phyloP scores from a whole-genome alignment of 2,888 invertebrate species.

The Augochlorella aurata region DNA sequence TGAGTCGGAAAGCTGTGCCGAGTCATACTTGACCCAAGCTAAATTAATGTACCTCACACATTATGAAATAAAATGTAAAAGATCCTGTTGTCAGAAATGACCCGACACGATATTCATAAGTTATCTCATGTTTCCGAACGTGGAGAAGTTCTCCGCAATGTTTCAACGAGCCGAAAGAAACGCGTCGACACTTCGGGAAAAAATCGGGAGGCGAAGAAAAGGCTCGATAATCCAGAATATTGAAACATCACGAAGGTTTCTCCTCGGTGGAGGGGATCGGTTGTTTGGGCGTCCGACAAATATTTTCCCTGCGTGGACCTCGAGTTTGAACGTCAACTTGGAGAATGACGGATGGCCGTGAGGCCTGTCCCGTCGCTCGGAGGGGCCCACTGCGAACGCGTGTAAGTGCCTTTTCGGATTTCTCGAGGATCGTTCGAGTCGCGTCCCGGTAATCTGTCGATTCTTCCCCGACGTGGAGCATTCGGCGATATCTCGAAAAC shows the following conservation, averaged over 20 bases:
- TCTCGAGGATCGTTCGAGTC: conserved; percentile 33
- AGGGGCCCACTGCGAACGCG: conserved; percentile 34
- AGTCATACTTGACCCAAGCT: too few relatives aligned
- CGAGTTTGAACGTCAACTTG: conserved; percentile 44
- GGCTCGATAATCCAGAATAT: conserved; percentile 1
- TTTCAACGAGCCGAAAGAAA: neutral
- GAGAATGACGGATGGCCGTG: conserved; percentile 62
- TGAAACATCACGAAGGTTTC: neutral
- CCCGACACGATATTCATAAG: too few relatives aligned
- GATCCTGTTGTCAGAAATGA: too few relatives aligned
- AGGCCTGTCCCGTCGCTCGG: conserved; percentile 14
- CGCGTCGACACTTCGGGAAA: neutral
- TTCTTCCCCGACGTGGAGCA: conserved; percentile 64
- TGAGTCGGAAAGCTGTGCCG: too few relatives aligned
- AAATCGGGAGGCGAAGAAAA: neutral
- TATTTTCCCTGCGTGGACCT: conserved; percentile 50
- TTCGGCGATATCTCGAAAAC: conserved; percentile 74
- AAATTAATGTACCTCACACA: too few relatives aligned
- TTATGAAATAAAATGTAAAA: too few relatives aligned
- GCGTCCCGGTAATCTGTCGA: conserved; percentile 75
- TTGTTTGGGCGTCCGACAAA: conserved; percentile 24
- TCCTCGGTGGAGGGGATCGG: conserved; percentile 14
- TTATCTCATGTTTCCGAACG: too few relatives aligned
- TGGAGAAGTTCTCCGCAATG: too few relatives aligned
- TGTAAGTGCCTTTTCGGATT: conserved; percentile 70